Evolutionary conservation across 2,113 vertebrate species (phyloP).

Genomic region (Caranx ignobilis): DNA sequence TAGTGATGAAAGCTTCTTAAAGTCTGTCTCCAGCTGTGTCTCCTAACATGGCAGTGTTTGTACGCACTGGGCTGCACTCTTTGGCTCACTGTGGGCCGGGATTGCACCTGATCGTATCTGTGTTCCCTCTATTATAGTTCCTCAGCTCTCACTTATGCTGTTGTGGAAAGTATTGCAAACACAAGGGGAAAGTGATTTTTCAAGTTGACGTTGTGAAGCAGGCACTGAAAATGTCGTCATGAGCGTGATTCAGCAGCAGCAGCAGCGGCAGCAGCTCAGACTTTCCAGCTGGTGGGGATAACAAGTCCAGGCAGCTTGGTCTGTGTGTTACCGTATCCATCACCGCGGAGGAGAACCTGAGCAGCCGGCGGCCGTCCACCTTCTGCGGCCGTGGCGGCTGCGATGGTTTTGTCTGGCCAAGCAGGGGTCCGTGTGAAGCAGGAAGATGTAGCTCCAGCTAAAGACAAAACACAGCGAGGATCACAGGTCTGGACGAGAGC

Average conservation of each 20-base stretch:
- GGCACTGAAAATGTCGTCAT: not conserved
- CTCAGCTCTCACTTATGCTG: conserved; percentile 9
- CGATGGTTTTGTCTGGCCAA: conserved; percentile 30
- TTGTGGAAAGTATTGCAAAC: conserved; percentile 25
- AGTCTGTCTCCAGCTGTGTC: not conserved
- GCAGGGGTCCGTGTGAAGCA: conserved; percentile 77
- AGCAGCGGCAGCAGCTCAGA: not conserved
- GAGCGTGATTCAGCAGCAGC: not conserved
- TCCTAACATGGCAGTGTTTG: not conserved
- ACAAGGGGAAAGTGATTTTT: conserved; percentile 30
- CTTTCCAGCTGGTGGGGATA: conserved; percentile 1
- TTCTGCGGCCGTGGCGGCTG: not conserved
- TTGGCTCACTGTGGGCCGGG: not conserved
- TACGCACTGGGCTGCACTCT: not conserved
- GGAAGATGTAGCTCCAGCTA: conserved; percentile 65
- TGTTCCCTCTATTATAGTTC: not conserved
- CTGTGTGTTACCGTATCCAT: no score
- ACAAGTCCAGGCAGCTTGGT: not conserved
- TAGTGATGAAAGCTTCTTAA: not conserved
- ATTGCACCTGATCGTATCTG: not conserved
- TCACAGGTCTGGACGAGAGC: conserved; percentile 68
- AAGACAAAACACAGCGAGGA: conserved; percentile 71
- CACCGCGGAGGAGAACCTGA: not conserved
- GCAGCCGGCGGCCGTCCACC: not conserved
- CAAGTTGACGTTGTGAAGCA: not conserved